Evolutionary conservation across 2,113 vertebrate genomes (phyloP).

Genomic region (Ifrita kowaldi): DNA sequence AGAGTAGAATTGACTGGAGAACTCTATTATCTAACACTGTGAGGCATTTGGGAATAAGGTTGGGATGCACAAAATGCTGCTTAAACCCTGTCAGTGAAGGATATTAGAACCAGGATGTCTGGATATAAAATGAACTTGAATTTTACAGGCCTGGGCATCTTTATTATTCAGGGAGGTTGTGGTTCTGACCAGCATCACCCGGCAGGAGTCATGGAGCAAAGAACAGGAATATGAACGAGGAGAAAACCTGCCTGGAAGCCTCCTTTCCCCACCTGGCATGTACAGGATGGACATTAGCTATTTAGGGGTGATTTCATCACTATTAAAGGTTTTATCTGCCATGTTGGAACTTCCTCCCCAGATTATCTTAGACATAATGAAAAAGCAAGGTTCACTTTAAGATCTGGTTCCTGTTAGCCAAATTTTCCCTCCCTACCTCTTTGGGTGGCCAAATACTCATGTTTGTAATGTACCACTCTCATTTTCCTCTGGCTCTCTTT

Average conservation of each 20-base stretch:
- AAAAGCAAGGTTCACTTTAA: constrained; percentile 4
- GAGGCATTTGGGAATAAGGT: background rate
- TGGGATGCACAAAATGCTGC: background rate
- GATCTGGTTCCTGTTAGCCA: background rate
- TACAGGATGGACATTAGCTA: background rate
- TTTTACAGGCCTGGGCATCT: background rate
- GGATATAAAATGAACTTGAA: background rate
- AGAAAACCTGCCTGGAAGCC: background rate
- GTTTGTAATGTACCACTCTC: background rate
- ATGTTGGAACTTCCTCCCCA: constrained; percentile 15
- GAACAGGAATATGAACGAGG: background rate
- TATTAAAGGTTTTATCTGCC: constrained; percentile 25
- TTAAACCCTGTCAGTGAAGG: background rate
- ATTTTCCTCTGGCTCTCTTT: background rate
- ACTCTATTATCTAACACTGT: background rate
- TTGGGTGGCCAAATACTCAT: constrained; percentile 8
- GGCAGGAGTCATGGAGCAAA: background rate
- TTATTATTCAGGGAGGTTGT: background rate
- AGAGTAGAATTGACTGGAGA: background rate
- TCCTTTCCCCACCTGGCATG: background rate
- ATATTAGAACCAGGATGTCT: background rate
- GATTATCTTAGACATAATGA: constrained; percentile 11
- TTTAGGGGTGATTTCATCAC: constrained; percentile 32
- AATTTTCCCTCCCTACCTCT: background rate
- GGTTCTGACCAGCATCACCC: background rate